Conservation (phyloP, 2,797 vertebrate species). For the Helicolenus hilgendorfi region DNA sequence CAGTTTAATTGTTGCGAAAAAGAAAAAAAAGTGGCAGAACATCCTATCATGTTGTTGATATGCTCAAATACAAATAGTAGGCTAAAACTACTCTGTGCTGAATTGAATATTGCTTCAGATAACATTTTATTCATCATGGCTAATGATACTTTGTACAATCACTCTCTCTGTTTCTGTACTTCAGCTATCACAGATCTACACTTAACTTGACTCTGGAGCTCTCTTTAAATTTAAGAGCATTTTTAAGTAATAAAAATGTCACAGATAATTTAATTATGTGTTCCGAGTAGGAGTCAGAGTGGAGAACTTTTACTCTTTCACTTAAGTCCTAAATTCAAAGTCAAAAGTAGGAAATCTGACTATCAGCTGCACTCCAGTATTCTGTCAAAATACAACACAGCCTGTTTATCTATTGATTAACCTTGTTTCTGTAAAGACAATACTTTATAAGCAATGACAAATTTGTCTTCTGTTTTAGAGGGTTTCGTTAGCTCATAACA, state of each 20-base stretch:
- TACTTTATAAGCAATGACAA: background rate
- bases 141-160: background rate
- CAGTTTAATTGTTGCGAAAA: background rate
- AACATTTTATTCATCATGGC: background rate
- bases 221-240: background rate
- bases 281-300: background rate
- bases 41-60: background rate
- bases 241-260: background rate
- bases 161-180: background rate
- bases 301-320: background rate
- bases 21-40: background rate
- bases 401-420: background rate
- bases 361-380: background rate
- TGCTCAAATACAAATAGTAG: background rate
- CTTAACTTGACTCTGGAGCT: background rate
- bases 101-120: background rate
- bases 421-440: background rate
- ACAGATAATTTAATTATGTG: background rate
- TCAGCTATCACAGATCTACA: background rate
- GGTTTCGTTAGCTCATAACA: background rate
- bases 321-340: background rate
- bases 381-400: background rate
- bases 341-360: background rate
- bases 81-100: background rate
- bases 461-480: background rate